Evolutionary conservation across 2,113 vertebrate genomes (phyloP), one percentile per base, ranked within the genome.

Genomic region (Pseudolaguvia tuberculata): DNA sequence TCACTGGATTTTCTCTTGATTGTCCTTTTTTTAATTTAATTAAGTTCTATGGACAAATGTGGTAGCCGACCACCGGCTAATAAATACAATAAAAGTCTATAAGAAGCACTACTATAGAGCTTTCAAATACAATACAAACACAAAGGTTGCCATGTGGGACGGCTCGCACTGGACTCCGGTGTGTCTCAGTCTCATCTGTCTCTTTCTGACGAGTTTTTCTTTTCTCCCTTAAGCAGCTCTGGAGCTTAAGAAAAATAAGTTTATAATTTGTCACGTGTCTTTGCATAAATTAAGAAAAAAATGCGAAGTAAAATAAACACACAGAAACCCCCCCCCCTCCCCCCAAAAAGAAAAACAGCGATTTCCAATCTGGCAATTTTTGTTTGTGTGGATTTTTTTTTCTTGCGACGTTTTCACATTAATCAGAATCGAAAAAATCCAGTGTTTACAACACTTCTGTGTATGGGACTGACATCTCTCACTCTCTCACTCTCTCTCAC

Each of bases 381-480:
- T 94, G 94, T 94, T 96, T 91, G 88, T 94, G 92, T 92, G 87
- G 90, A 90, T 91, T 87, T 92, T 92, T 93, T 84, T 80, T 81
- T 77, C 82, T 94, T 94, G 96, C 90, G 93, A 98, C 93, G 94
- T 93, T 92, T 99, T 99, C 97, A 99, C 97, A 99, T 99, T 99
- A 94, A 93, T 98, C 95, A 98, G 95, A 96, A 97, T 94, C 93
- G 94, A 96, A 96, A 95, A 96, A 98, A 96, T 99, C 97, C 97
- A 99, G 97, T 99, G 97, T 94, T 97, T 95, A 93, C 92, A 96
- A 98, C 96, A 98, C 96, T 95, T 94, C 94, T 94, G 92, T 93
- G 91, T 87, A 83, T 89, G 91, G 89, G 90, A 85, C 80, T 77
- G 72, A 86, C 88, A 82, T 87, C 81, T 76, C 81, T 75, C 89